Conservation (phyloP, 2,888 invertebrate species). For the Stenolophus ochropezus region DNA sequence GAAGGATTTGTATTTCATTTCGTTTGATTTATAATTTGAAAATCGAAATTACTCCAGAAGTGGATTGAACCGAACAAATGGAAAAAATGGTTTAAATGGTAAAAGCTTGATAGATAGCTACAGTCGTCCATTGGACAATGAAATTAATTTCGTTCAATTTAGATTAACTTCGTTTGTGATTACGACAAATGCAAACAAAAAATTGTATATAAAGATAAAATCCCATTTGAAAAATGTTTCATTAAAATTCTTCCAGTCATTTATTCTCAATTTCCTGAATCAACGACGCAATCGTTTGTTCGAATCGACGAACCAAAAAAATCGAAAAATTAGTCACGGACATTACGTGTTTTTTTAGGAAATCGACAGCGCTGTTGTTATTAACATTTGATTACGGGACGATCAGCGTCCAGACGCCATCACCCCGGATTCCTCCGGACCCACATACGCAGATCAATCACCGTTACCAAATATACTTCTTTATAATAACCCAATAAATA, state of each 20-base stretch:
- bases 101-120: constrained; percentile 57
- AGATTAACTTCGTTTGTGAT: constrained; percentile 73
- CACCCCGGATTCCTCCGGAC: too few species aligned
- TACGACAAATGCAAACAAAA: constrained; percentile 70
- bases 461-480: too few species aligned
- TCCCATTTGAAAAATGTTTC: constrained; percentile 70
- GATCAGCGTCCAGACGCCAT: constrained; percentile 30
- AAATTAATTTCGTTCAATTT: constrained; percentile 73
- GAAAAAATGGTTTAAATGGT: constrained; percentile 51
- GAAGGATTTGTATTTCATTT: constrained; percentile 17
- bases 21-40: constrained; percentile 49
- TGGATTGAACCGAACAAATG: constrained; percentile 46
- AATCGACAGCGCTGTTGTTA: constrained; percentile 62
- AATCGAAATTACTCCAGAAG: constrained; percentile 46
- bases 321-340: constrained; percentile 61
- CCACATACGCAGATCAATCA: too few species aligned
- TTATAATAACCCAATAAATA: too few species aligned
- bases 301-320: constrained; percentile 61
- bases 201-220: constrained; percentile 68
- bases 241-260: constrained; percentile 73
- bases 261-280: constrained; percentile 68
- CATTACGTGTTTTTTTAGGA: constrained; percentile 60
- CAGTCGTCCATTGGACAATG: constrained; percentile 67
- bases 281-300: constrained; percentile 62
- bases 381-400: constrained; percentile 64